These are phyloP conservation scores for Galbula dea DNA, from an alignment of 2,113 vertebrate species.

Conservation along the genomic window DNA sequence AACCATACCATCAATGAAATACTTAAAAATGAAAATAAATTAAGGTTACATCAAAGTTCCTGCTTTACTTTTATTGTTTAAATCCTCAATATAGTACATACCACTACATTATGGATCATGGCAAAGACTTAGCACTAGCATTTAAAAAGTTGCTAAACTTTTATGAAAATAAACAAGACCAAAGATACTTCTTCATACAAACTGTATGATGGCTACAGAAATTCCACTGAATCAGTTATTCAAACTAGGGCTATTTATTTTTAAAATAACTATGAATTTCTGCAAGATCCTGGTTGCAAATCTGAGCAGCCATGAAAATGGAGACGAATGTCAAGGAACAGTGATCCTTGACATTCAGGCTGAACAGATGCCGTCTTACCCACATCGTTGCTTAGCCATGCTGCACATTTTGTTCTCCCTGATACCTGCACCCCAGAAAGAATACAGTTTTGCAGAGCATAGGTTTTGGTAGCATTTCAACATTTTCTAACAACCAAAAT, in stretches of 20 bases:
- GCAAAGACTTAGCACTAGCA: conserved; percentile 49
- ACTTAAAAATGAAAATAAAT: conserved; percentile 75
- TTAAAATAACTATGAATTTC: neutral
- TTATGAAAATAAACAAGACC: conserved; percentile 13
- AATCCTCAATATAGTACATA: neutral
- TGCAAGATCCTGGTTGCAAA: neutral
- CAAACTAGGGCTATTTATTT: neutral
- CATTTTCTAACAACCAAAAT: neutral
- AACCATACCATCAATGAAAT: conserved; percentile 49
- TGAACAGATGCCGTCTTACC: neutral
- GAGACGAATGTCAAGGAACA: neutral
- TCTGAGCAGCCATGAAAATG: neutral
- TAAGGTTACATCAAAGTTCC: conserved; percentile 66
- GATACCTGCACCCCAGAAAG: neutral
- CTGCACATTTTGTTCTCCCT: neutral
- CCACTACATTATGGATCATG: conserved; percentile 26
- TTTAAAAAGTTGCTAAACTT: conserved; percentile 34
- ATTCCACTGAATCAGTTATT: neutral
- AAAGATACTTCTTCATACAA: neutral
- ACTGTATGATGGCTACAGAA: neutral
- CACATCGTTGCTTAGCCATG: neutral
- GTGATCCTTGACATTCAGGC: neutral
- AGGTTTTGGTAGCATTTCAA: neutral
- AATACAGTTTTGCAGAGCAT: neutral
- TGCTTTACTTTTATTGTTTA: conserved; percentile 25